Evolutionary conservation across 2,797 vertebrate species (phyloP).

Genomic region (Chrysolophus pictus): DNA sequence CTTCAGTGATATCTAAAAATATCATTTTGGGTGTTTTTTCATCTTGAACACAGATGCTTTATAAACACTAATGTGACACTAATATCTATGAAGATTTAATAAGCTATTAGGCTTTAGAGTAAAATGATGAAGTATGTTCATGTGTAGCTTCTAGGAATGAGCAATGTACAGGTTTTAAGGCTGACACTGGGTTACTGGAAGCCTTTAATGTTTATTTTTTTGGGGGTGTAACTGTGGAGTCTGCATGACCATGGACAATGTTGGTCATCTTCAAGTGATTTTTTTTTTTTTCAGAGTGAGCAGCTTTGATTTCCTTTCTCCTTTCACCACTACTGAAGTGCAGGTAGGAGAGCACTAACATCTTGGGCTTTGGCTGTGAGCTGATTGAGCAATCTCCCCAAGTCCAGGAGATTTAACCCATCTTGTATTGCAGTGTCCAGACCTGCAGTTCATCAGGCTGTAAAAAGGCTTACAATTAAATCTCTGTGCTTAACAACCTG

Average conservation of each 20-base stretch:
- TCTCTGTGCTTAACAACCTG: conserved; percentile 17
- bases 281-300: not conserved
- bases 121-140: not conserved
- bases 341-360: not conserved
- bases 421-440: not conserved
- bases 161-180: not conserved
- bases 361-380: not conserved
- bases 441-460: not conserved
- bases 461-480: not conserved
- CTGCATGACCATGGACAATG: rapidly evolving
- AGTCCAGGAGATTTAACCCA: not conserved
- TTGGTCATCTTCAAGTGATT: not conserved
- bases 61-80: not conserved
- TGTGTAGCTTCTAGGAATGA: not conserved
- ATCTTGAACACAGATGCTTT: not conserved
- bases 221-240: rapidly evolving
- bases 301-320: not conserved
- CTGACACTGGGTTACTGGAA: not conserved
- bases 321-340: not conserved
- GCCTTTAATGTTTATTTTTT: not conserved
- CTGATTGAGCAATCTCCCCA: not conserved
- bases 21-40: too few relatives aligned
- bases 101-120: not conserved
- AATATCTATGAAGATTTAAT: not conserved
- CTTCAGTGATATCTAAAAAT: not conserved